These are phyloP conservation scores for Ciconia nigra DNA, from an alignment of 2,797 vertebrate species.

Conservation along the genomic window DNA sequence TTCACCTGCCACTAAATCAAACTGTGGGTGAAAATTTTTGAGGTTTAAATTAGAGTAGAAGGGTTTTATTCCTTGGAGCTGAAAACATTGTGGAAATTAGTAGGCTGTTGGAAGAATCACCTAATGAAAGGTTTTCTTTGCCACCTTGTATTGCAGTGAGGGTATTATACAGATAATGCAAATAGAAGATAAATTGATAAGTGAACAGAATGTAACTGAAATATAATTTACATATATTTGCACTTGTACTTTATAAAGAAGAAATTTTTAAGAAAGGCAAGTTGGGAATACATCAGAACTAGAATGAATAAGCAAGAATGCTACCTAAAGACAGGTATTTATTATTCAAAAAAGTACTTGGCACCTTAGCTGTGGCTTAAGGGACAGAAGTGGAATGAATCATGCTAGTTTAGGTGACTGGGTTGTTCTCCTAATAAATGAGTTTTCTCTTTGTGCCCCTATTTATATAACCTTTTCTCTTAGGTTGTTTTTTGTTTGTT, in stretches of 20 bases:
- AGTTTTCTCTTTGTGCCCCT: background rate
- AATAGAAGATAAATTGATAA: background rate
- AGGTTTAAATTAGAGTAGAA: background rate
- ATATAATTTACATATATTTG: background rate
- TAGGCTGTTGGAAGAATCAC: background rate
- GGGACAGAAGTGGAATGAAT: background rate
- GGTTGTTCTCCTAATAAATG: background rate
- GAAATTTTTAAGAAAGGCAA: background rate
- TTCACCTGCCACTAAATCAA: background rate
- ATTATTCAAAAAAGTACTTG: background rate
- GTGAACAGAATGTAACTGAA: background rate
- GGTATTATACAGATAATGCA: background rate
- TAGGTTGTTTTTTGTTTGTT: background rate
- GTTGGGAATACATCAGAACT: background rate
- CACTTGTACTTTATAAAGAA: background rate
- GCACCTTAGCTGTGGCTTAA: background rate
- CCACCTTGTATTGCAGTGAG: background rate
- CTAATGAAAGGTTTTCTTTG: background rate
- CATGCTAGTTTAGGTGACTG: background rate
- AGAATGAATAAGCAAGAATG: background rate
- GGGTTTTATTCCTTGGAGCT: background rate
- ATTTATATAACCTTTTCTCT: background rate
- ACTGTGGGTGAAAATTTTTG: background rate
- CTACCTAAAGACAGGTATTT: background rate
- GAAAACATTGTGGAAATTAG: background rate